Evolutionary conservation across 2,113 vertebrate species (phyloP).

Genomic region (Alligator mississippiensis): DNA sequence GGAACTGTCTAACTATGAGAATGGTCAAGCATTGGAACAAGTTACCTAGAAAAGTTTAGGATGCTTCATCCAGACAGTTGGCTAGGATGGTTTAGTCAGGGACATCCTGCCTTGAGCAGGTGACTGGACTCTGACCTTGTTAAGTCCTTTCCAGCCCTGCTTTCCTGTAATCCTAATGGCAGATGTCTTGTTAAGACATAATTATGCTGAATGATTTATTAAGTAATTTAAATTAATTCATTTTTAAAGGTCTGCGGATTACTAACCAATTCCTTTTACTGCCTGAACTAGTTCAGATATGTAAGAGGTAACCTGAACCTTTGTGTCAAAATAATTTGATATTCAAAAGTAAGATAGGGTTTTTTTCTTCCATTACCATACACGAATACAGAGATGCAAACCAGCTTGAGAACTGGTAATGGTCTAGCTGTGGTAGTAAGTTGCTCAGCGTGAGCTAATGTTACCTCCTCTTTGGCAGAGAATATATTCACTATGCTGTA

Average conservation of each 20-base stretch:
- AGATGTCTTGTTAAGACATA: neutral
- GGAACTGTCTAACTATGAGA: too few relatives aligned
- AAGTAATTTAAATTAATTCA: neutral
- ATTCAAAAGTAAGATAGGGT: neutral
- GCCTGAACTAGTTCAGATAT: neutral
- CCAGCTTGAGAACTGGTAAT: neutral
- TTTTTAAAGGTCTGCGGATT: neutral
- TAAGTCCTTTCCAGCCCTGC: too few relatives aligned
- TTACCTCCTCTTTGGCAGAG: too few relatives aligned
- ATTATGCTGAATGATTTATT: neutral
- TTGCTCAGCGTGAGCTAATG: neutral
- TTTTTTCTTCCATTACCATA: neutral
- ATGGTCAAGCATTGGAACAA: too few relatives aligned
- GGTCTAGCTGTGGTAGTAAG: neutral
- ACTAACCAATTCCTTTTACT: neutral
- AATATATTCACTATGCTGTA: too few relatives aligned
- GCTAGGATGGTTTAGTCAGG: too few relatives aligned
- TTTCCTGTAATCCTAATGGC: neutral
- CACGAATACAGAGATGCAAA: neutral
- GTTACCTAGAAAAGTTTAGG: too few relatives aligned
- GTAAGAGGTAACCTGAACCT: neutral
- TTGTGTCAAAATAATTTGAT: neutral
- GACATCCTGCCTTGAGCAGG: neutral
- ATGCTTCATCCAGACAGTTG: too few relatives aligned
- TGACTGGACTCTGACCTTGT: neutral